Evolutionary conservation across 2,113 vertebrate species (phyloP).

Genomic region (Amazona guildingii): DNA sequence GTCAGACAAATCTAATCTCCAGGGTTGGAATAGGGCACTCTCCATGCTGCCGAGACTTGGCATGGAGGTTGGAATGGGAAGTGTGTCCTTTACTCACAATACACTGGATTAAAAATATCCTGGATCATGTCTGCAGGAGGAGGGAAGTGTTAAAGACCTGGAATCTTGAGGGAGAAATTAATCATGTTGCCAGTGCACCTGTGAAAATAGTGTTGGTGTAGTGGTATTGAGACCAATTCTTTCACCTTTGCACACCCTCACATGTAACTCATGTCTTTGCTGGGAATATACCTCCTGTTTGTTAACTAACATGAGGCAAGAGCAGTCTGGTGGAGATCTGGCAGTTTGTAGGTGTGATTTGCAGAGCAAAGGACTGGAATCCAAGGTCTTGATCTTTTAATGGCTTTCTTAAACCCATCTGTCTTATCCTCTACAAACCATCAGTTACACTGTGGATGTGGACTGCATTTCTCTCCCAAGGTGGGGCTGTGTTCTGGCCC

Average conservation of each 20-base stretch:
- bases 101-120: constrained; percentile 45
- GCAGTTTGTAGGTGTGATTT: background rate
- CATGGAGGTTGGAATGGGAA: constrained; percentile 47
- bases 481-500: background rate
- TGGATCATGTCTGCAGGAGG: background rate
- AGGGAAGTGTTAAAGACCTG: constrained; percentile 41
- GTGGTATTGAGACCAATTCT: background rate
- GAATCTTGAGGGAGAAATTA: background rate
- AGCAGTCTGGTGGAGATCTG: background rate
- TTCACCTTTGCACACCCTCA: background rate
- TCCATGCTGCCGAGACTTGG: constrained; percentile 41
- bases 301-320: background rate
- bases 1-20: background rate
- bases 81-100: constrained; percentile 26
- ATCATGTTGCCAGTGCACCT: background rate
- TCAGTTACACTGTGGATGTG: background rate
- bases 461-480: background rate
- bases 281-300: background rate
- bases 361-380: background rate
- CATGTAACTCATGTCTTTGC: background rate
- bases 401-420: background rate
- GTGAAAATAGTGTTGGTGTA: background rate
- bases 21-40: background rate
- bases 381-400: background rate
- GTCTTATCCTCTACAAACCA: background rate